Evolutionary conservation across 2,888 invertebrate species (phyloP).

Genomic region (Tuta absoluta): DNA sequence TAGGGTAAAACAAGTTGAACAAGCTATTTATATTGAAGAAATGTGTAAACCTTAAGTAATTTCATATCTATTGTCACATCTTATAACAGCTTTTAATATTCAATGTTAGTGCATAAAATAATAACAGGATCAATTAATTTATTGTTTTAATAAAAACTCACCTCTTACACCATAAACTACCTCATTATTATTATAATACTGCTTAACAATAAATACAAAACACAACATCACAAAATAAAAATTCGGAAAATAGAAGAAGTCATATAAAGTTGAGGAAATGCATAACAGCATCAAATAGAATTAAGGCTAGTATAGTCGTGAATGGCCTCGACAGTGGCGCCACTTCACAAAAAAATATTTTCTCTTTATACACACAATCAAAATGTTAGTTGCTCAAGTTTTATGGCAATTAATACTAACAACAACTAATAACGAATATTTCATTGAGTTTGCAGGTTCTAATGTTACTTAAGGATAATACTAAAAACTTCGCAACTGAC

Average conservation of each 20-base stretch:
- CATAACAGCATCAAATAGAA: background rate
- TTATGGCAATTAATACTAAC: too few species aligned
- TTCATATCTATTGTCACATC: background rate
- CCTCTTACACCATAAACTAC: constrained; percentile 17
- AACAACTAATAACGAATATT: too few species aligned
- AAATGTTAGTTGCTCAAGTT: too few species aligned
- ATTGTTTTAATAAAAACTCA: constrained; percentile 24
- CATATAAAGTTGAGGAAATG: background rate
- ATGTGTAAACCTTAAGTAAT: constrained; percentile 42
- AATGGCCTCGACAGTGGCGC: too few species aligned
- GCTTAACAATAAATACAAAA: constrained; percentile 13
- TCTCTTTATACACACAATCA: too few species aligned
- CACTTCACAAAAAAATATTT: too few species aligned
- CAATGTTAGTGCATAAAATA: background rate
- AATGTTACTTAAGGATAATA: too few species aligned
- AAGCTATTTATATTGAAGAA: constrained; percentile 59
- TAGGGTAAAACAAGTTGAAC: constrained; percentile 56
- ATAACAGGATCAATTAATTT: background rate
- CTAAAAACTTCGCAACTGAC: too few species aligned
- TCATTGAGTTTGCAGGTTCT: too few species aligned
- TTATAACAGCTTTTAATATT: background rate
- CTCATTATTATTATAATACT: constrained; percentile 2
- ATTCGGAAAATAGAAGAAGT: constrained; percentile 7
- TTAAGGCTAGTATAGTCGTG: too few species aligned
- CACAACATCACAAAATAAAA: constrained; percentile 7